phyloP scores from a whole-genome alignment of 2,113 vertebrate species.

The Pollachius pollachius region DNA sequence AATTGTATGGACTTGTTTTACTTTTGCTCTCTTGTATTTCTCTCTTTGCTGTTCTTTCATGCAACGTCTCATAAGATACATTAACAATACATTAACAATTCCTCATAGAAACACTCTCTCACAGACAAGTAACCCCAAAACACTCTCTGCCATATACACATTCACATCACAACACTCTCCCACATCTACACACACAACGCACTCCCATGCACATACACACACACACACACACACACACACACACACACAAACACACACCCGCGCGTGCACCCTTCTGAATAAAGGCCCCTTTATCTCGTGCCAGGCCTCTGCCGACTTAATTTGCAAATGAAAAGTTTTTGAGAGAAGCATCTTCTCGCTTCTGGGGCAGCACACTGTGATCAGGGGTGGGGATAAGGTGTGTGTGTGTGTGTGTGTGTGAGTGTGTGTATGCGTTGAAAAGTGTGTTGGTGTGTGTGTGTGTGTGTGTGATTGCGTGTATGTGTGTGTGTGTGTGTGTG shows the following conservation, averaged over 20 bases:
- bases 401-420: slow-evolving; percentile 46
- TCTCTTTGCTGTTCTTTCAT: no score
- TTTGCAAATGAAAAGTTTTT: slow-evolving; percentile 82
- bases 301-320: slow-evolving; percentile 71
- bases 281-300: slow-evolving; percentile 54
- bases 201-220: slow-evolving; percentile 22
- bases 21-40: no score
- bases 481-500: slow-evolving; percentile 58
- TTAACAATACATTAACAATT: no score
- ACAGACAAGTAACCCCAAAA: no score
- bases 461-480: slow-evolving; percentile 65
- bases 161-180: background rate
- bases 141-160: no score
- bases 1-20: no score
- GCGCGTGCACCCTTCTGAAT: slow-evolving; percentile 24
- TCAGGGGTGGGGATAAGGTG: slow-evolving; percentile 39
- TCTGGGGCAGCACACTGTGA: slow-evolving; percentile 62
- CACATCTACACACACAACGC: slow-evolving; percentile 3
- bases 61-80: no score
- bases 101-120: no score
- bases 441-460: slow-evolving; percentile 57
- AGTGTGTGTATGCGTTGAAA: slow-evolving; percentile 19
- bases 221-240: background rate
- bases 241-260: slow-evolving; percentile 22
- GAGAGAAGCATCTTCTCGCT: slow-evolving; percentile 64